Evolutionary conservation across 2,113 vertebrate species (phyloP).

Genomic region (Lota lota): DNA sequence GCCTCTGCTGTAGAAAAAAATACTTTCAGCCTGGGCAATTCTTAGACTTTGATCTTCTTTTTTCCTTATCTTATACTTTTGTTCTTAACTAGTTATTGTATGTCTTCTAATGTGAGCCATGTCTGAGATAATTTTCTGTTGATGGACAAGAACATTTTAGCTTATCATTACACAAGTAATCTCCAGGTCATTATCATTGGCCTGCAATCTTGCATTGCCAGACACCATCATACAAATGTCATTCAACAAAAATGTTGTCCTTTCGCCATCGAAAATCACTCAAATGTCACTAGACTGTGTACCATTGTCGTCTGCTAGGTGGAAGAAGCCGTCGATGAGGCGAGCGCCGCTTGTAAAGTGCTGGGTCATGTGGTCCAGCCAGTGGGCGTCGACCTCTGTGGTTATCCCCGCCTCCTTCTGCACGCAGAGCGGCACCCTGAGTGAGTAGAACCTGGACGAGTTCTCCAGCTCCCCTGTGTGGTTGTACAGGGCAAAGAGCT

Average conservation of each 20-base stretch:
- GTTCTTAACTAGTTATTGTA: too few relatives aligned
- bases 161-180: too few relatives aligned
- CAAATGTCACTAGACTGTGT: background rate
- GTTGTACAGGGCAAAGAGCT: slow-evolving; percentile 91
- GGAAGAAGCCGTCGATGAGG: slow-evolving; percentile 87
- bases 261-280: background rate
- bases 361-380: slow-evolving; percentile 96
- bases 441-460: slow-evolving; percentile 82
- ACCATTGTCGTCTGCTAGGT: slow-evolving; percentile 80
- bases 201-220: too few relatives aligned
- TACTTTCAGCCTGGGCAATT: slow-evolving; percentile 26
- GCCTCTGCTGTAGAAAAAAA: slow-evolving; percentile 20
- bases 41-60: too few relatives aligned
- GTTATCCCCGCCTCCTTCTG: slow-evolving; percentile 81
- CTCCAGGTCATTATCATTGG: too few relatives aligned
- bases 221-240: background rate
- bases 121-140: too few relatives aligned
- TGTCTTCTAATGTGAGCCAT: too few relatives aligned
- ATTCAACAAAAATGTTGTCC: background rate
- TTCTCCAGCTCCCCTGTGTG: slow-evolving; percentile 74
- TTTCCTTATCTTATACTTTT: too few relatives aligned
- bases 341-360: slow-evolving; percentile 90
- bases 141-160: too few relatives aligned
- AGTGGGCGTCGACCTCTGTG: slow-evolving; percentile 84
- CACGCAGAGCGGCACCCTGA: slow-evolving; percentile 86